Conservation (phyloP, 1,140 invertebrate genomes). For the Pteromalus puparum region DNA sequence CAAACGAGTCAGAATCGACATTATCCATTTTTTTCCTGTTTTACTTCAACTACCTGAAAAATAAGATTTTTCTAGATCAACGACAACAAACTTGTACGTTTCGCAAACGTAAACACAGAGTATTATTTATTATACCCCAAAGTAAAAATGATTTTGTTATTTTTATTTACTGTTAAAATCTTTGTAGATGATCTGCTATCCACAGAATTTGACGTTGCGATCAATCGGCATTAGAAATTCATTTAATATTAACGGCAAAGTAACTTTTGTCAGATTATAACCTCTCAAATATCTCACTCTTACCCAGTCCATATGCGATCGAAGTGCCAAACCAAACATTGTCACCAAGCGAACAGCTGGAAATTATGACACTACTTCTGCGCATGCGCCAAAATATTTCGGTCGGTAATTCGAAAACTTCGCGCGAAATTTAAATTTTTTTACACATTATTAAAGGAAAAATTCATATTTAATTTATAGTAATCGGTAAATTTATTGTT, state of each 20-base stretch:
- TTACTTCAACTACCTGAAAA: background rate
- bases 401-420: background rate
- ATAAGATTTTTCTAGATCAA: background rate
- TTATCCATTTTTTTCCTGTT: conserved; percentile 33
- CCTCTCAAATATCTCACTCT: background rate
- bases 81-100: background rate
- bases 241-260: background rate
- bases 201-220: background rate
- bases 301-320: background rate
- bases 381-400: too few species aligned
- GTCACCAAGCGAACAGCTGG: too few species aligned
- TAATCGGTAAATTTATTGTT: background rate
- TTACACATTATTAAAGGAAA: too few species aligned
- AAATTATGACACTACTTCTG: too few species aligned
- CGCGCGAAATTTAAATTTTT: background rate
- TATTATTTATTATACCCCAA: background rate
- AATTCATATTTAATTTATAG: too few species aligned
- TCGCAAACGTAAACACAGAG: background rate
- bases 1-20: background rate
- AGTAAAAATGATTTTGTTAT: background rate
- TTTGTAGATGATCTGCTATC: background rate
- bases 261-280: background rate
- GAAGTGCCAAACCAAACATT: too few species aligned
- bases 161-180: background rate
- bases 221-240: background rate